Percentiles rank a stretch among this genome's conserved stretches.
Conservation (phyloP, 2,888 invertebrate genomes). For the Clusia tigrina region DNA sequence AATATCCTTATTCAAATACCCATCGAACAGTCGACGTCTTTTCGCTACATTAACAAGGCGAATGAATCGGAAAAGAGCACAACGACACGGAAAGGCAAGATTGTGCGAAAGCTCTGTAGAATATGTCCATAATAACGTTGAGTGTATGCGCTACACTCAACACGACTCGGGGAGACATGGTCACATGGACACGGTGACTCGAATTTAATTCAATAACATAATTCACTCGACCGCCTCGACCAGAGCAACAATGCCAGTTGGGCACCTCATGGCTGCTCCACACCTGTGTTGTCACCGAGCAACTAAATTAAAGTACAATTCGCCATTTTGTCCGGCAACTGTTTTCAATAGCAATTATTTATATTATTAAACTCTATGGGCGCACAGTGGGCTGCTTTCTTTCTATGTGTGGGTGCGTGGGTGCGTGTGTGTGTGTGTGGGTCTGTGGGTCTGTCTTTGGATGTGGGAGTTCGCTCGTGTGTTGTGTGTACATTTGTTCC, state of each 20-base stretch:
- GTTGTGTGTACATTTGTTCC: no score
- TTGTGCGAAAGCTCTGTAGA: slow-evolving; percentile 39
- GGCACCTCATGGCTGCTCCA: neutral
- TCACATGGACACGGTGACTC: slow-evolving; percentile 31
- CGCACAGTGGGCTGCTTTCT: no score
- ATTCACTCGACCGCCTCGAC: slow-evolving; percentile 48
- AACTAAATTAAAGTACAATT: slow-evolving; percentile 49
- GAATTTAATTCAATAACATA: slow-evolving; percentile 60
- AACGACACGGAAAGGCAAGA: slow-evolving; percentile 46
- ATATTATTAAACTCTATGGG: slow-evolving; percentile 59
- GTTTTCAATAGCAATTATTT: slow-evolving; percentile 51
- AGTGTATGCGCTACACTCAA: slow-evolving; percentile 28
- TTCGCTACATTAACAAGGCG: slow-evolving; percentile 60
- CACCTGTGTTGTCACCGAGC: slow-evolving; percentile 23
- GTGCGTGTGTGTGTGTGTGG: slow-evolving; percentile 24
- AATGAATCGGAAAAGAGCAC: slow-evolving; percentile 59
- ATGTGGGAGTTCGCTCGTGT: neutral
- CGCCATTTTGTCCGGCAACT: slow-evolving; percentile 27
- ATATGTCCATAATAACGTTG: slow-evolving; percentile 48
- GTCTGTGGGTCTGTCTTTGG: slow-evolving; percentile 8
- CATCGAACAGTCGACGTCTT: slow-evolving; percentile 54
- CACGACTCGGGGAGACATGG: neutral
- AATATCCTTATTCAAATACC: slow-evolving; percentile 33
- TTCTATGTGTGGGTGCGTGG: slow-evolving; percentile 39
- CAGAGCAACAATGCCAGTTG: slow-evolving; percentile 14